Evolutionary conservation across 2,888 invertebrate species (phyloP).

Genomic region (Drosophila seclusa): DNA sequence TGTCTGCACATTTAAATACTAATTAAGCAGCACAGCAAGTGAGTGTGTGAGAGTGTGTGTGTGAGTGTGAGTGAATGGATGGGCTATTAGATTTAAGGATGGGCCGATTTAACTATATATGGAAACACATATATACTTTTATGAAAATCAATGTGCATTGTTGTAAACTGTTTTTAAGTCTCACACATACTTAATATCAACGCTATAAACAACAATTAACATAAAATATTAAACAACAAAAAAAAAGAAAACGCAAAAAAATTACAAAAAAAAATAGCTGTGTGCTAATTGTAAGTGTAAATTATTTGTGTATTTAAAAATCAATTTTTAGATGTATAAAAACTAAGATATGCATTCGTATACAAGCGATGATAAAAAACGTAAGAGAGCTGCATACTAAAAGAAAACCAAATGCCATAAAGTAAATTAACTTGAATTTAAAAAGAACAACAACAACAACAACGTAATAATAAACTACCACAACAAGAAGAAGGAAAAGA

Average conservation of each 20-base stretch:
- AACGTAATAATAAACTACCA: conserved; percentile 20
- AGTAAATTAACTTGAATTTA: conserved; percentile 77
- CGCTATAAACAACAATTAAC: conserved; percentile 74
- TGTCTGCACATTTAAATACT: conserved; percentile 57
- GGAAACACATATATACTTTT: conserved; percentile 10
- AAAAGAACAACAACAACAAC: conserved; percentile 10
- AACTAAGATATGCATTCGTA: conserved; percentile 68
- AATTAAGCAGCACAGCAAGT: conserved; percentile 49
- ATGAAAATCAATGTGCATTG: conserved; percentile 72
- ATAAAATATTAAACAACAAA: conserved; percentile 16
- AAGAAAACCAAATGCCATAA: conserved; percentile 74
- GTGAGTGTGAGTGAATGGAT: conserved; percentile 13
- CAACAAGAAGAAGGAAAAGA: conserved; percentile 21
- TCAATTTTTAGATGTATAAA: conserved; percentile 73
- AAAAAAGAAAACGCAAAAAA: conserved; percentile 17
- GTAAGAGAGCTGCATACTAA: conserved; percentile 65
- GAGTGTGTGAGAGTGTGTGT: neutral
- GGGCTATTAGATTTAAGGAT: conserved; percentile 34
- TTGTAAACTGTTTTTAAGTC: conserved; percentile 80
- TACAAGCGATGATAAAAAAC: conserved; percentile 47
- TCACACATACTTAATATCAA: conserved; percentile 76
- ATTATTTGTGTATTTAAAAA: conserved; percentile 79
- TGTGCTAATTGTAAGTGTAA: conserved; percentile 77
- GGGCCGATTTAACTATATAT: conserved; percentile 19
- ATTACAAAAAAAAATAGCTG: conserved; percentile 29